A percentile compares a stretch with the other conserved stretches of the same genome.
Evolutionary conservation across 2,888 invertebrate genomes (phyloP).

Genomic region (Frankliniella fusca): DNA sequence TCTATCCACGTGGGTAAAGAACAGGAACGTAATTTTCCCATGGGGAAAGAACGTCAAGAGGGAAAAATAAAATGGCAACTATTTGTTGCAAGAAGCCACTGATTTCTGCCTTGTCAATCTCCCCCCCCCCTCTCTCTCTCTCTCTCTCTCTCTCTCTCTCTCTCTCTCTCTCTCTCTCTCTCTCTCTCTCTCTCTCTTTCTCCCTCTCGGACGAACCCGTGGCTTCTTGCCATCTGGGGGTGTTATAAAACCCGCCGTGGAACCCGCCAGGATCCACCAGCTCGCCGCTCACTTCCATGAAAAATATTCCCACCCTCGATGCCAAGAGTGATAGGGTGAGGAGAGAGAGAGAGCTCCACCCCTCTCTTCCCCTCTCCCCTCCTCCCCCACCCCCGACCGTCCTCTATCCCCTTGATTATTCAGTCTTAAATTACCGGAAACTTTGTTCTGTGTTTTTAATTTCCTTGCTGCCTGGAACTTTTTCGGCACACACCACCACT

Average conservation of each 20-base stretch:
- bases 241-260: not conserved
- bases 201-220: not conserved
- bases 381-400: too few species aligned
- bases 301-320: not conserved
- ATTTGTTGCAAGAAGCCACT: too few species aligned
- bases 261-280: not conserved
- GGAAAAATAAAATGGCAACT: too few species aligned
- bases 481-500: constrained; percentile 6
- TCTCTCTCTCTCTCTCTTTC: not conserved
- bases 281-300: not conserved
- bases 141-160: too few species aligned
- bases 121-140: too few species aligned
- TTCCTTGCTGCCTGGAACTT: constrained; percentile 14
- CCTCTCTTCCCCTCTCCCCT: not conserved
- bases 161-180: not conserved
- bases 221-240: not conserved
- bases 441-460: constrained; percentile 26
- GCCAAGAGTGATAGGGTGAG: not conserved
- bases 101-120: too few species aligned
- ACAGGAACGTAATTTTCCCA: too few species aligned
- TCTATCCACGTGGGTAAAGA: too few species aligned
- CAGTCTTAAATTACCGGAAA: constrained; percentile 26
- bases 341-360: not conserved
- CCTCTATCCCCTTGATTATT: not conserved
- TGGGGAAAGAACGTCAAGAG: too few species aligned